A percentile compares a stretch with the other conserved stretches of the same genome.
Conservation (phyloP, 2,888 invertebrate species). For the Ennomos fuscantarius region DNA sequence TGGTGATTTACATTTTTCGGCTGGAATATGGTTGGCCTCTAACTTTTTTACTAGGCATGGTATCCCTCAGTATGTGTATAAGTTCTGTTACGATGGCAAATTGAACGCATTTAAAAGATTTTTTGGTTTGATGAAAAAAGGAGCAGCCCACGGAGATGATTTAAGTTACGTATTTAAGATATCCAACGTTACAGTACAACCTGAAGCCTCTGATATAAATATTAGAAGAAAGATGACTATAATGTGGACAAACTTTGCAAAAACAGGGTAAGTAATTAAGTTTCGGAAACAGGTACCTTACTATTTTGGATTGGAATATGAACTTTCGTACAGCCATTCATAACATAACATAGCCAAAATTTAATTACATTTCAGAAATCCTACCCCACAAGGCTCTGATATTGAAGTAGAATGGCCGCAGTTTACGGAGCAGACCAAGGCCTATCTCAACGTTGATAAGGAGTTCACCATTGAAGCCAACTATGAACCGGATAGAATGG, state of each 20-base stretch:
- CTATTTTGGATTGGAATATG: too few species aligned
- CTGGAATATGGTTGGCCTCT: conserved; percentile 52
- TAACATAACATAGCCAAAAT: too few species aligned
- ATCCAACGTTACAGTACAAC: conserved; percentile 7
- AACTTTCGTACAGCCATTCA: too few species aligned
- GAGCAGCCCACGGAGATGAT: conserved; percentile 60
- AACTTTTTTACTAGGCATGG: conserved; percentile 42
- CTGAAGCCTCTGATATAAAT: conserved; percentile 40
- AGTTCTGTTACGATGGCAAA: conserved; percentile 58
- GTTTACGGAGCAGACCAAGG: conserved; percentile 39
- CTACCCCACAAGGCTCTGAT: conserved; percentile 38
- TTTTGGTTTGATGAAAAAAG: conserved; percentile 45
- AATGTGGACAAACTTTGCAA: conserved; percentile 66
- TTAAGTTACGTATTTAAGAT: conserved; percentile 14
- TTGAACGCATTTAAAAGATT: conserved; percentile 46
- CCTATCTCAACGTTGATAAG: conserved; percentile 50
- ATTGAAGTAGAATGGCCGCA: conserved; percentile 46
- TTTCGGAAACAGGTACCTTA: conserved; percentile 44
- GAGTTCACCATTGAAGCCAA: conserved; percentile 42
- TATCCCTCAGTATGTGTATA: conserved; percentile 53
- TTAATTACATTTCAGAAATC: conserved; percentile 48
- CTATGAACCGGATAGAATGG: conserved; percentile 52
- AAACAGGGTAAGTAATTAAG: conserved; percentile 53
- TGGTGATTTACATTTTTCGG: conserved; percentile 55
- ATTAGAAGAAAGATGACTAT: conserved; percentile 49